Evolutionary conservation across 1,140 invertebrate genomes (phyloP).

Genomic region (Drosophila novamexicana): DNA sequence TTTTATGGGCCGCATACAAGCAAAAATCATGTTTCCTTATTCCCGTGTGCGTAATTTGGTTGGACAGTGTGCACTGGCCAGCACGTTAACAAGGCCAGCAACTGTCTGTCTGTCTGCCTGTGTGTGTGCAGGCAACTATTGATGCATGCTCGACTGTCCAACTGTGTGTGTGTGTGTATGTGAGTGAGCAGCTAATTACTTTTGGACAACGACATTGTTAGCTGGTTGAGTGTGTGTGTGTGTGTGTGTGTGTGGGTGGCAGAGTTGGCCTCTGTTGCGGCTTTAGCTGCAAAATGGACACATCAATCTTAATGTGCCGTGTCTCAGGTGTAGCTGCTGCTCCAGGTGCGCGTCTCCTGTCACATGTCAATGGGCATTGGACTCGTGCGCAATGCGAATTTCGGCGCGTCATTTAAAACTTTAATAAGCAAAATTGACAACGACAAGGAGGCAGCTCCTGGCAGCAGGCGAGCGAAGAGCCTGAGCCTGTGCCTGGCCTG

Average conservation of each 20-base stretch:
- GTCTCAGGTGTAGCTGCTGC: constrained; percentile 63
- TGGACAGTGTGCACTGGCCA: constrained; percentile 45
- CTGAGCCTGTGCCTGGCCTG: background rate
- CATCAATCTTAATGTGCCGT: constrained; percentile 76
- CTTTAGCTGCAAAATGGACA: constrained; percentile 57
- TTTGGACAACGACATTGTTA: constrained; percentile 59
- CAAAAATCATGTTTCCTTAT: constrained; percentile 83
- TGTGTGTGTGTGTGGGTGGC: constrained; percentile 21
- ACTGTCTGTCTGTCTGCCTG: background rate
- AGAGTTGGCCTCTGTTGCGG: constrained; percentile 6
- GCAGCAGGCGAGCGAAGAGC: background rate
- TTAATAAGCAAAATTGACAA: constrained; percentile 81
- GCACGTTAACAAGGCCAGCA: constrained; percentile 61
- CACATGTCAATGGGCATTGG: constrained; percentile 63
- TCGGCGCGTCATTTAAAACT: constrained; percentile 81
- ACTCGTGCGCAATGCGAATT: constrained; percentile 66
- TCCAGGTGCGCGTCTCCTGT: constrained; percentile 13
- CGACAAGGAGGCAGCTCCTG: constrained; percentile 41
- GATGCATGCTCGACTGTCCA: constrained; percentile 51
- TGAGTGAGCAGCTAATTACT: constrained; percentile 68
- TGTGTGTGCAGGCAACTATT: constrained; percentile 58
- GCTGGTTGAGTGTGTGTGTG: constrained; percentile 19
- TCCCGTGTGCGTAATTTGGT: constrained; percentile 79
- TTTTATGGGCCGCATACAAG: constrained; percentile 78
- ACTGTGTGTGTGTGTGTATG: constrained; percentile 20